phyloP scores from a whole-genome alignment of 2,888 invertebrate genomes.

The Scaptomyza reducta region DNA sequence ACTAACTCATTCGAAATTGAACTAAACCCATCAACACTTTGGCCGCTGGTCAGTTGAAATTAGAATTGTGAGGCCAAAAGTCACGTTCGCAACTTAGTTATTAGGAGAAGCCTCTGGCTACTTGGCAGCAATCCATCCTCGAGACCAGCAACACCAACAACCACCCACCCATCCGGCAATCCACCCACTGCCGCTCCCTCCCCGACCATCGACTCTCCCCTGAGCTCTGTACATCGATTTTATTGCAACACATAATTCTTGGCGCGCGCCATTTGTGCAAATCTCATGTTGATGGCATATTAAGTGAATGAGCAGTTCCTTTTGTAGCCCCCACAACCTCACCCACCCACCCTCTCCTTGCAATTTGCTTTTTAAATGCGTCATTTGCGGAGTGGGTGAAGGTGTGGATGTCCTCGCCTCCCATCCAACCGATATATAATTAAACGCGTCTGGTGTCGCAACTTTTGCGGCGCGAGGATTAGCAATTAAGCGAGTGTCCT shows the following conservation, averaged over 20 bases:
- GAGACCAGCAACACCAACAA: not conserved
- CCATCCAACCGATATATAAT: constrained; percentile 54
- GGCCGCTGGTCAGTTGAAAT: constrained; percentile 43
- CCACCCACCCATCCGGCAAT: not conserved
- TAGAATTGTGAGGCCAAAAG: constrained; percentile 69
- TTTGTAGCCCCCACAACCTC: constrained; percentile 1
- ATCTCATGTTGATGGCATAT: constrained; percentile 79
- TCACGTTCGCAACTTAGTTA: constrained; percentile 75
- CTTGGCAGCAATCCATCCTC: constrained; percentile 3
- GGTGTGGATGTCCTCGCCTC: not conserved
- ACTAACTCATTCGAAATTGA: not conserved
- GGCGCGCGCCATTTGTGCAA: constrained; percentile 70
- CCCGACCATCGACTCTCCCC: not conserved
- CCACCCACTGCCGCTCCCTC: not conserved
- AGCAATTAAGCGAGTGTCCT: constrained; percentile 75
- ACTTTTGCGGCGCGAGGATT: constrained; percentile 60
- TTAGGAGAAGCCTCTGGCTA: constrained; percentile 49
- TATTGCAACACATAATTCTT: constrained; percentile 78
- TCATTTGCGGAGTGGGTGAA: constrained; percentile 33
- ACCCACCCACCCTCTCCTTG: not conserved
- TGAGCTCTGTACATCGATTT: constrained; percentile 62
- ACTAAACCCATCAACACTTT: not conserved
- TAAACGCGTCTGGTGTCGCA: constrained; percentile 63
- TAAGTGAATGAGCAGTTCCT: constrained; percentile 55
- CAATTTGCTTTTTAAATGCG: constrained; percentile 72